These are phyloP conservation scores for Tetramorium bicarinatum DNA, from an alignment of 2,888 invertebrate genomes.

Conservation along the genomic window DNA sequence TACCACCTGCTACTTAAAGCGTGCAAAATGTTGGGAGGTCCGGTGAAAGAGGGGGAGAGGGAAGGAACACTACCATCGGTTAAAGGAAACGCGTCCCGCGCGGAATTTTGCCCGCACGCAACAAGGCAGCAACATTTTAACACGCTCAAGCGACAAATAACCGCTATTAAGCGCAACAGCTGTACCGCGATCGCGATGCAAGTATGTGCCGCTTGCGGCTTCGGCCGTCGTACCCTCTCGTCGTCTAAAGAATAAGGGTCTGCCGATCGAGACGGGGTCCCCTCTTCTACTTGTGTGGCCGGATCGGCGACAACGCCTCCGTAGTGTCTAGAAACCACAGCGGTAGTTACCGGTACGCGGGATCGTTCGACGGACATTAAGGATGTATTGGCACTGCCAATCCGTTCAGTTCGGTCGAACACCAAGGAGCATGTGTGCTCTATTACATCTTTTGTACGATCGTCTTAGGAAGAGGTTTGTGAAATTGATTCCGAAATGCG, in stretches of 20 bases:
- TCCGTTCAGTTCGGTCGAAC: background rate
- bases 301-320: slow-evolving; percentile 49
- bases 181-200: slow-evolving; percentile 53
- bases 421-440: background rate
- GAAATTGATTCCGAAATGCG: too few relatives aligned
- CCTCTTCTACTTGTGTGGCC: slow-evolving; percentile 61
- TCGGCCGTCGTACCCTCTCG: slow-evolving; percentile 37
- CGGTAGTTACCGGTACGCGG: slow-evolving; percentile 31
- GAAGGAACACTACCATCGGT: slow-evolving; percentile 24
- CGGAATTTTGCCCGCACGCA: slow-evolving; percentile 48
- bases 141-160: slow-evolving; percentile 57
- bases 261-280: slow-evolving; percentile 10
- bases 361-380: slow-evolving; percentile 54
- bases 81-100: slow-evolving; percentile 30
- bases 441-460: too few relatives aligned
- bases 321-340: slow-evolving; percentile 50
- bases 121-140: slow-evolving; percentile 57
- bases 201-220: slow-evolving; percentile 59
- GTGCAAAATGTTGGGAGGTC: slow-evolving; percentile 30
- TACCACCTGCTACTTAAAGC: slow-evolving; percentile 40
- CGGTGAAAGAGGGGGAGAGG: background rate
- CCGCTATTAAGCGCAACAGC: slow-evolving; percentile 62
- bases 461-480: background rate
- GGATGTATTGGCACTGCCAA: background rate
- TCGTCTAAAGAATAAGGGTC: slow-evolving; percentile 56